Conservation (phyloP, 1,140 invertebrate genomes). For the Drosophila sp. region DNA sequence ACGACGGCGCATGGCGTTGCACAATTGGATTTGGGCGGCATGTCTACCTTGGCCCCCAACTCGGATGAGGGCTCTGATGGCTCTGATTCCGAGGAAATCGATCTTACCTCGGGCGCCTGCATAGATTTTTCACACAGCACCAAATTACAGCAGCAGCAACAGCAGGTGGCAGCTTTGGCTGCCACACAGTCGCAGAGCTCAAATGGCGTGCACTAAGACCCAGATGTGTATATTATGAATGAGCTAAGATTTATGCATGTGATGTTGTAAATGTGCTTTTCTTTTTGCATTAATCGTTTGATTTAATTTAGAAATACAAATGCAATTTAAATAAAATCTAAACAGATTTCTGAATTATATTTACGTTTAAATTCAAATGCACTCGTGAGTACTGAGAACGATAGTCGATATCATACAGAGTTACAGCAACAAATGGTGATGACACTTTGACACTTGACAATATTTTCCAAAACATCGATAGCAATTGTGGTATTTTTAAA, state of each 20-base stretch:
- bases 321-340: conserved; percentile 33
- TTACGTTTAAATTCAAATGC: conserved; percentile 20
- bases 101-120: conserved; percentile 82
- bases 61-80: conserved; percentile 76
- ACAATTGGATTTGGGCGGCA: conserved; percentile 57
- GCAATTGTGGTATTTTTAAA: conserved; percentile 2
- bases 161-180: conserved; percentile 37
- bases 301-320: conserved; percentile 55
- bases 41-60: conserved; percentile 51
- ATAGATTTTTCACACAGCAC: conserved; percentile 84
- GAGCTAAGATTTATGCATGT: conserved; percentile 14
- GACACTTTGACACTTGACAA: background rate
- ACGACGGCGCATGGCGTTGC: conserved; percentile 50
- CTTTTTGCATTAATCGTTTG: conserved; percentile 22
- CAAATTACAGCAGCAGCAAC: conserved; percentile 68
- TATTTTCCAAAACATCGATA: conserved; percentile 1
- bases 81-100: conserved; percentile 84
- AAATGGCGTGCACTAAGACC: conserved; percentile 63
- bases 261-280: conserved; percentile 51
- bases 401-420: background rate
- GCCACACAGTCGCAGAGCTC: conserved; percentile 40
- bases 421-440: background rate
- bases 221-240: conserved; percentile 14
- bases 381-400: background rate
- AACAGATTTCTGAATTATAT: background rate